phyloP scores from a whole-genome alignment of 2,113 vertebrate species.

The Dascyllus trimaculatus region DNA sequence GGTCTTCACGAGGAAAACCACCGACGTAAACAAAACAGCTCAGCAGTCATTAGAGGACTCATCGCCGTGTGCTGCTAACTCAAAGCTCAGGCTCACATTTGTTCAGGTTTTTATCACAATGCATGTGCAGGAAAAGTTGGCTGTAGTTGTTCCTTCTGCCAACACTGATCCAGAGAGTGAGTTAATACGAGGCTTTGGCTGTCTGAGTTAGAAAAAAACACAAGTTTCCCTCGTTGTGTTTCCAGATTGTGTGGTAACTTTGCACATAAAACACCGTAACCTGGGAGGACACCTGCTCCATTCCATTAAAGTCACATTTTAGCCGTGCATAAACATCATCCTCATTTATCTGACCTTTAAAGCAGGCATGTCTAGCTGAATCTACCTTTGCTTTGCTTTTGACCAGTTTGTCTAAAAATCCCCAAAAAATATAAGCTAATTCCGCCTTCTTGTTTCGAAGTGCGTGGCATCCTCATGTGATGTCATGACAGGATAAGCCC shows the following conservation, averaged over 20 bases:
- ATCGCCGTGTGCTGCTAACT: neutral
- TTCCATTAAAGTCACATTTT: neutral
- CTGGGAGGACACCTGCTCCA: neutral
- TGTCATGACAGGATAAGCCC: too few relatives aligned
- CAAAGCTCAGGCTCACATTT: neutral
- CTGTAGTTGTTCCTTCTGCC: neutral
- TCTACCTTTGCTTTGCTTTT: too few relatives aligned
- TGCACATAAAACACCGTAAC: neutral
- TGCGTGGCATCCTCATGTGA: too few relatives aligned
- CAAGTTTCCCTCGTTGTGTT: neutral
- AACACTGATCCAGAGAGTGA: neutral
- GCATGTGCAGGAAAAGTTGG: neutral
- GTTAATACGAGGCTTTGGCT: neutral
- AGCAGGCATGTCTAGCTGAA: too few relatives aligned
- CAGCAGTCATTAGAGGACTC: neutral
- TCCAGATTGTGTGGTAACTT: neutral
- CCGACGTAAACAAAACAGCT: constrained; percentile 11
- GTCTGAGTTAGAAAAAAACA: neutral
- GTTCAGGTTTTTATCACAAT: neutral
- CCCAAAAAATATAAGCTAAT: too few relatives aligned
- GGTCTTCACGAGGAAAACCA: constrained; percentile 17
- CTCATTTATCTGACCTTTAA: neutral
- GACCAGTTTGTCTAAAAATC: too few relatives aligned
- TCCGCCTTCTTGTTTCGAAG: too few relatives aligned
- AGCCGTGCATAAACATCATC: neutral